Base-by-base conservation (phyloP, 2,888 invertebrate species). In the Dusona sp. region DNA sequence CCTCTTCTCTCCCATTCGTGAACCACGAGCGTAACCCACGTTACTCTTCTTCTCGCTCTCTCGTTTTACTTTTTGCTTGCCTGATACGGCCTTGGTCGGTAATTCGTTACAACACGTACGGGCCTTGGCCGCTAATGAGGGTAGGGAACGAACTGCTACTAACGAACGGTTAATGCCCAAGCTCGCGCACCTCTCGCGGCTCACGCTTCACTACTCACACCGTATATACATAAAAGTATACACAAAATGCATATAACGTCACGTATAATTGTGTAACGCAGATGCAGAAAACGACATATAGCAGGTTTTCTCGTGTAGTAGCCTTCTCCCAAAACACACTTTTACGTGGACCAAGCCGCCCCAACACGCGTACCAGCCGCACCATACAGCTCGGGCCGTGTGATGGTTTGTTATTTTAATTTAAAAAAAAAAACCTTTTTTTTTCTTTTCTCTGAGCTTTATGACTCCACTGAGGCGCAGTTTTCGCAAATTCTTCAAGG, bases 161-260 rank as follows among this genome's bases (percentile, higher is more conserved):
- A 92, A 92, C 92, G 92, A 92, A 92, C 91, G 91, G 91, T 92
- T 92, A 92, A 92, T 92, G 91, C 90, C 82, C 86, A 74, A 86
- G 83, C 84, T 84, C 82, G 84, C 81, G 80, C 77, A 82, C 79
- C 78, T 72, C 65, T 78, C 72, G 67, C 81, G 75, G 68, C 82
- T 48, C 79, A 79, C 79, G 72, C 80, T 75, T 77, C 79, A 73
- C 83, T 79, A 73, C 86, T 82, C 81, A 68, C 65, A 67, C 67
- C 80, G 6, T 54, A 67, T 42, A 54, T 54, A 64, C 38, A 36
- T 61, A 16, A 13, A 42, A 22, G 45, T 72, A 72, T 74, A 51
- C 45, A 73, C 54, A 68, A 33, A 70, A 22, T 38, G 67, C n/a
- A 38, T 38, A 67, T 9, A 67, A 22, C 54, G 54, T 67, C 29